These are phyloP conservation scores for Tyria jacobaeae DNA, from an alignment of 2,888 invertebrate species.

Conservation along the genomic window DNA sequence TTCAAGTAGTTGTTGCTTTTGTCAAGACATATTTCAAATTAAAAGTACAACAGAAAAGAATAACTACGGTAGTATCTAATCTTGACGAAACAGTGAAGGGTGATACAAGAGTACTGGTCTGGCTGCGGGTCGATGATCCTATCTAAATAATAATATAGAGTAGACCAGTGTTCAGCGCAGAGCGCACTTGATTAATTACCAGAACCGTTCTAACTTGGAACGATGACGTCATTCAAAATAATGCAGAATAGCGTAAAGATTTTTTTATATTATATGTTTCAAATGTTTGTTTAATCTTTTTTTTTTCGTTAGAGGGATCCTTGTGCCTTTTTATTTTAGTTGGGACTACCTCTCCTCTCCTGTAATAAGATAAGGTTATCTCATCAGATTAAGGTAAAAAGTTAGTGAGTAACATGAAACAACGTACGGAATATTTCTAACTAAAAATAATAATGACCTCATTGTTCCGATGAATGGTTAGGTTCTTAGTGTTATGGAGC, in stretches of 20 bases:
- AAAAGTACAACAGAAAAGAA: neutral
- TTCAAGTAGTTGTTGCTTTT: too few relatives aligned
- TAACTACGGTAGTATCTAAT: neutral
- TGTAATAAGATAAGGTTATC: too few relatives aligned
- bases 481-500: conserved; percentile 16
- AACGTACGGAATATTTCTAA: neutral
- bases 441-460: too few relatives aligned
- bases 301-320: too few relatives aligned
- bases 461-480: conserved; percentile 1
- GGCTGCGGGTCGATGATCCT: conserved; percentile 54
- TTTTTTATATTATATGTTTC: too few relatives aligned
- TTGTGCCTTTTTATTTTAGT: too few relatives aligned
- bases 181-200: conserved; percentile 33
- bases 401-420: neutral
- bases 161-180: conserved; percentile 28
- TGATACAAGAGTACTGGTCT: neutral
- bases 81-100: neutral
- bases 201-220: conserved; percentile 27
- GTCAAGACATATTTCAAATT: neutral
- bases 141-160: conserved; percentile 45
- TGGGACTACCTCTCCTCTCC: too few relatives aligned
- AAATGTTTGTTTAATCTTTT: too few relatives aligned
- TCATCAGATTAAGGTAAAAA: too few relatives aligned
- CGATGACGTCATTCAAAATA: conserved; percentile 40
- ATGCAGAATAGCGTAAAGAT: too few relatives aligned